Base-by-base conservation (phyloP, 1,140 invertebrate species). In the Pseudomyrmex cubaensis region DNA sequence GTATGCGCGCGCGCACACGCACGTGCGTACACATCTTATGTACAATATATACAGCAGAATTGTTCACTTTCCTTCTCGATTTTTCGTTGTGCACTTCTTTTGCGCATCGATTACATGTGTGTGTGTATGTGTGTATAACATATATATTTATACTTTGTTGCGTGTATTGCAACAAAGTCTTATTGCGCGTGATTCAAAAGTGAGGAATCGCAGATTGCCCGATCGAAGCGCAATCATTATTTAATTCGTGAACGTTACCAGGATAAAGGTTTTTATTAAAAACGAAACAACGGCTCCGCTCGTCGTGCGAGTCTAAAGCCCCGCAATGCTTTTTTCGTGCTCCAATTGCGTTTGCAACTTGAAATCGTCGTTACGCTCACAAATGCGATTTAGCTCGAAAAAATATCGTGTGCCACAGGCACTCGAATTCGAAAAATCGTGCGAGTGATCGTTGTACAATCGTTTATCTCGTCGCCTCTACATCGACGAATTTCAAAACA, bases 21-120 rank as follows among this genome's bases (percentile, higher is more conserved):
- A 44, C 67, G 25, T 35, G 56, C 69, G 70, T 63, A 62, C 69
- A 74, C 54, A 74, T 25, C 50, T 82, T 82, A 87, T 86, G 50
- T 83, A 87, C 80, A 87, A 46, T 87, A 86, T 87, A 54, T 87
- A 84, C 74, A 86, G 17, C 35, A 46, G 13, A 8, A 52, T 56
- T 74, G 22, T 69, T 57, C 10, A 70, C 69, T 20, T 50, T 69
- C 52, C 15, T 54, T 76, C n/a, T 85, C 35, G 63, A 57, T 78
- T 46, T 22, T 70, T 59, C 44, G 74, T 80, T 35, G 66, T 61
- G 66, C 44, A 50, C n/a, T 57, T 17, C 35, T 48, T 70, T 44
- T n/a, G 63, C 17, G 63, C 17, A 77, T 7, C 15, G 5, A 75
- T 74, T 74, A 59, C 3, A 62, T 63, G 22, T 73, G 25, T 64